phyloP scores from a whole-genome alignment of 2,113 vertebrate genomes.

The Eudyptes chrysolophus region DNA sequence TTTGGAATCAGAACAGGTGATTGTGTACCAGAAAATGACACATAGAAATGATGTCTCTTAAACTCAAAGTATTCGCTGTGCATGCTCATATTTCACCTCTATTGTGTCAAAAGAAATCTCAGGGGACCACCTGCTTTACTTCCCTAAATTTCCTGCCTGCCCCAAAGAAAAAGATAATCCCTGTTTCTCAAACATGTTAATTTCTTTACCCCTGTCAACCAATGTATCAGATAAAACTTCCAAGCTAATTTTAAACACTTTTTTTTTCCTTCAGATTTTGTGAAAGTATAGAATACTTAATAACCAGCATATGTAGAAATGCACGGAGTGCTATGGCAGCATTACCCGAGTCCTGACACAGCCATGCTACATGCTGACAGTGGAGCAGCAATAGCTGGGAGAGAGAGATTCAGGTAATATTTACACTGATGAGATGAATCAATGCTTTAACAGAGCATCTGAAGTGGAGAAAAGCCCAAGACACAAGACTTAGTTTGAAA shows the following conservation, averaged over 20 bases:
- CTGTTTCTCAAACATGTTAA: accelerated
- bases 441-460: not conserved
- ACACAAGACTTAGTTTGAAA: not conserved
- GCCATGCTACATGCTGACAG: not conserved
- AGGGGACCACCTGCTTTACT: not conserved
- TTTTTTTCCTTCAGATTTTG: not conserved
- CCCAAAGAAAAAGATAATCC: not conserved
- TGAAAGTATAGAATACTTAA: not conserved
- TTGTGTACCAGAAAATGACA: not conserved
- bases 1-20: not conserved
- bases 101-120: not conserved
- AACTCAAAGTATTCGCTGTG: not conserved
- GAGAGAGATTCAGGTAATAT: not conserved
- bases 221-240: not conserved
- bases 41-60: not conserved
- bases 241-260: not conserved
- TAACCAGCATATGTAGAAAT: not conserved
- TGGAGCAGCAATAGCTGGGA: not conserved
- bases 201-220: not conserved
- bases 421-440: not conserved
- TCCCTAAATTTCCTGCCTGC: not conserved
- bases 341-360: not conserved
- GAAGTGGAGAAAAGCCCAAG: not conserved
- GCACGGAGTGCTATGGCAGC: not conserved
- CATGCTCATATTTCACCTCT: not conserved